Conservation (phyloP, 2,797 vertebrate species). For the Fundulus diaphanus region DNA sequence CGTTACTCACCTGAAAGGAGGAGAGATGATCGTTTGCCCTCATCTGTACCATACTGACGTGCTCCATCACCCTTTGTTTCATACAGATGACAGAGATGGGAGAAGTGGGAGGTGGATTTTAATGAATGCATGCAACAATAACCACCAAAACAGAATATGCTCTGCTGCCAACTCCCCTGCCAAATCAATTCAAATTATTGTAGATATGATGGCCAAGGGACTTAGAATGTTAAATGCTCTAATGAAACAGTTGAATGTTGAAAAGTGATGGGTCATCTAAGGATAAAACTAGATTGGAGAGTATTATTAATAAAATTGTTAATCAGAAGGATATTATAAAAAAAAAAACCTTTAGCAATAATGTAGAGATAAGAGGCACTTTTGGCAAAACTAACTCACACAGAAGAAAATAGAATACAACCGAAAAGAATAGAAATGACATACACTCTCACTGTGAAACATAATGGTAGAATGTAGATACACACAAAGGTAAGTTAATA, state of each 20-base stretch:
- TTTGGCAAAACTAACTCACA: background rate
- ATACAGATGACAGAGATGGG: conserved; percentile 16
- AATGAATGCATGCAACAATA: conserved; percentile 65
- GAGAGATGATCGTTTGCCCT: conserved; percentile 43
- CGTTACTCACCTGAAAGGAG: conserved; percentile 58
- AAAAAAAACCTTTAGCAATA: background rate
- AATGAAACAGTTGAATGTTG: background rate
- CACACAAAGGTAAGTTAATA: too few species aligned
- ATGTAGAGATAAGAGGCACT: background rate
- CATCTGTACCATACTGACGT: conserved; percentile 35
- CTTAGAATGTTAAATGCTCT: background rate
- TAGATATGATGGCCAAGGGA: background rate
- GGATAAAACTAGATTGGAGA: background rate
- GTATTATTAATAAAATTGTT: background rate
- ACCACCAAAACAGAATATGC: conserved; percentile 48
- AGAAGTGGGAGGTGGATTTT: conserved; percentile 45
- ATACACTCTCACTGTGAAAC: too few species aligned
- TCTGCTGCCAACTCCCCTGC: conserved; percentile 42
- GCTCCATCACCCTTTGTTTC: conserved; percentile 33
- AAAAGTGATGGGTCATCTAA: background rate
- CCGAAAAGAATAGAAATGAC: too few species aligned
- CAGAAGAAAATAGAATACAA: background rate
- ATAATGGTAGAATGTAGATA: too few species aligned
- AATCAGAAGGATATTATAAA: background rate
- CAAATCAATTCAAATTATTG: conserved; percentile 27